phyloP scores from a whole-genome alignment of 35 echinoderm and acorn worm species.

The Holothuria glaberrima region DNA sequence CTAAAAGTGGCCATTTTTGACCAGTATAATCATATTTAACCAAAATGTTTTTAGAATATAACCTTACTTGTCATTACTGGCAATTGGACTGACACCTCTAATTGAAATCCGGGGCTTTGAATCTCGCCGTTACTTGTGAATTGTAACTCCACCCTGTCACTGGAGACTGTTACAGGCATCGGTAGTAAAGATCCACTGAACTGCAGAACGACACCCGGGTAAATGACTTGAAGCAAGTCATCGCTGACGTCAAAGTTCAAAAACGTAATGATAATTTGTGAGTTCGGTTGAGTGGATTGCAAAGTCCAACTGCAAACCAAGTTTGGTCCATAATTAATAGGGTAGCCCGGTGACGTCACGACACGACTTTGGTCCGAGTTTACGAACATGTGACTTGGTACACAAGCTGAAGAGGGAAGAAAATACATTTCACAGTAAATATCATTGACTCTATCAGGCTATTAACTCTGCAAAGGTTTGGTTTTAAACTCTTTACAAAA shows the following conservation, averaged over 20 bases:
- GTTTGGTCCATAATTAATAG: constrained; percentile 14
- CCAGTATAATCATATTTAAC: not conserved
- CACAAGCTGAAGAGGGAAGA: not conserved
- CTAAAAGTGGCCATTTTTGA: not conserved
- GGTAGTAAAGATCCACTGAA: not conserved
- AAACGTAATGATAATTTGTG: constrained; percentile 1
- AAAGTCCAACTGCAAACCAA: constrained; percentile 26
- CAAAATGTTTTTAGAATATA: not conserved
- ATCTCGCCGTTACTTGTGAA: constrained; percentile 28
- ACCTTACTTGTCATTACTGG: constrained; percentile 13
- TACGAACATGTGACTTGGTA: not conserved
- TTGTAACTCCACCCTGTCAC: not conserved
- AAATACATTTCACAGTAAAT: not conserved
- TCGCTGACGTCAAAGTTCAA: constrained; percentile 46
- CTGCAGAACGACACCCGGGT: not conserved
- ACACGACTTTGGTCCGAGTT: not conserved
- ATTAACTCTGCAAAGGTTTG: too few species aligned
- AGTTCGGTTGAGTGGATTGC: not conserved
- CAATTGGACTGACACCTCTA: not conserved
- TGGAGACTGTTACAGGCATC: constrained; percentile 17
- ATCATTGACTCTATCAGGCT: not conserved
- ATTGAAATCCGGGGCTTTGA: constrained; percentile 8
- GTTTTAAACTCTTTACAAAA: too few species aligned
- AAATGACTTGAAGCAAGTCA: not conserved
- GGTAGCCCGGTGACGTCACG: constrained; percentile 37